Conservation (phyloP, 2,797 vertebrate genomes). For the Agapornis canus region DNA sequence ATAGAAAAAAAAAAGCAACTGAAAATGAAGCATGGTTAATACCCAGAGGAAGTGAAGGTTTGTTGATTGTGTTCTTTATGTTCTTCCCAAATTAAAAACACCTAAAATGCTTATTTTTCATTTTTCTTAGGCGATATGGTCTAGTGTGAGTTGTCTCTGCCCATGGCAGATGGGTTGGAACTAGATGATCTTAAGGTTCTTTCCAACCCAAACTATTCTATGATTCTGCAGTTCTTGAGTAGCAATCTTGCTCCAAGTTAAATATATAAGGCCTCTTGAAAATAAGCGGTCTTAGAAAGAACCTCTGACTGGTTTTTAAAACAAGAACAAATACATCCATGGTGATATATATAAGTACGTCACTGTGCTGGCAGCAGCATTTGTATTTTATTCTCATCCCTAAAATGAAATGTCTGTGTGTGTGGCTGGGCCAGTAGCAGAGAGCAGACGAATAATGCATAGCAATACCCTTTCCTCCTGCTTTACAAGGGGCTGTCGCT, state of each 20-base stretch:
- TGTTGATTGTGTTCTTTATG: background rate
- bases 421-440: background rate
- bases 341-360: background rate
- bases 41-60: background rate
- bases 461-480: background rate
- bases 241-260: background rate
- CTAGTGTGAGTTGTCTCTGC: background rate
- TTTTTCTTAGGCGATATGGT: background rate
- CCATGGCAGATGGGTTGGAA: background rate
- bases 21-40: background rate
- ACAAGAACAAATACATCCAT: background rate
- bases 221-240: background rate
- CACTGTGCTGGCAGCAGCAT: background rate
- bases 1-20: background rate
- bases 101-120: fast-evolving
- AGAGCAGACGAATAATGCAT: fast-evolving
- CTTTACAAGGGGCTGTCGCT: background rate
- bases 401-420: background rate
- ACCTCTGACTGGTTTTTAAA: background rate
- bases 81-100: background rate
- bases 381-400: background rate
- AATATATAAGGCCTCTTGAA: background rate
- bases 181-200: background rate
- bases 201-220: background rate
- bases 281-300: background rate